Evolutionary conservation across 2,797 vertebrate genomes (phyloP).

Genomic region (Gadopsis bispinosus): DNA sequence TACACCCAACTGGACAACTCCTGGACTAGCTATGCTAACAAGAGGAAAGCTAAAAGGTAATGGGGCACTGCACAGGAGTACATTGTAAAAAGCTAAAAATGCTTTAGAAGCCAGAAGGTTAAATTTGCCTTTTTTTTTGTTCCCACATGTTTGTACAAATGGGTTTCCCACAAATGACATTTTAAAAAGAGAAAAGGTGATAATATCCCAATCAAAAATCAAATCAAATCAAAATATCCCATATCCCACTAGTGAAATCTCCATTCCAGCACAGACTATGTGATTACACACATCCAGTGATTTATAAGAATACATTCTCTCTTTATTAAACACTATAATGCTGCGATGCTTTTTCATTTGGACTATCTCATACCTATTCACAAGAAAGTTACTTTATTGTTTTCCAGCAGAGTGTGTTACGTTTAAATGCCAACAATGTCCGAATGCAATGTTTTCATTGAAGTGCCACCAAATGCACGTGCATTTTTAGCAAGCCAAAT

Average conservation of each 20-base stretch:
- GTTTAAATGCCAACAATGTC: background rate
- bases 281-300: background rate
- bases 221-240: slow-evolving; percentile 1
- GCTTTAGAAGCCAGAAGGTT: background rate
- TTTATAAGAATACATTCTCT: background rate
- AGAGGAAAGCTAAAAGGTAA: slow-evolving; percentile 31
- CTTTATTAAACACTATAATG: background rate
- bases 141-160: background rate
- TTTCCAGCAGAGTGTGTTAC: background rate
- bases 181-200: slow-evolving; percentile 14
- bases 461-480: background rate
- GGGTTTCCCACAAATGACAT: background rate
- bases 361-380: background rate
- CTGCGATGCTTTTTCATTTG: background rate
- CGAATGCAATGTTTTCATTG: background rate
- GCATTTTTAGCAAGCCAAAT: slow-evolving; percentile 14
- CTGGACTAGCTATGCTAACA: slow-evolving; percentile 52
- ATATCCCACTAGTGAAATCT: background rate
- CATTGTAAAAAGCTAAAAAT: background rate
- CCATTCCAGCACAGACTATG: background rate
- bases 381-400: background rate
- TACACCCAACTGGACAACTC: slow-evolving; percentile 23
- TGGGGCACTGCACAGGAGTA: background rate
- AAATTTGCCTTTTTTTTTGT: background rate
- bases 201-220: too few relatives aligned